phyloP scores from a whole-genome alignment of 2,797 vertebrate species.

The Podarcis siculus region DNA sequence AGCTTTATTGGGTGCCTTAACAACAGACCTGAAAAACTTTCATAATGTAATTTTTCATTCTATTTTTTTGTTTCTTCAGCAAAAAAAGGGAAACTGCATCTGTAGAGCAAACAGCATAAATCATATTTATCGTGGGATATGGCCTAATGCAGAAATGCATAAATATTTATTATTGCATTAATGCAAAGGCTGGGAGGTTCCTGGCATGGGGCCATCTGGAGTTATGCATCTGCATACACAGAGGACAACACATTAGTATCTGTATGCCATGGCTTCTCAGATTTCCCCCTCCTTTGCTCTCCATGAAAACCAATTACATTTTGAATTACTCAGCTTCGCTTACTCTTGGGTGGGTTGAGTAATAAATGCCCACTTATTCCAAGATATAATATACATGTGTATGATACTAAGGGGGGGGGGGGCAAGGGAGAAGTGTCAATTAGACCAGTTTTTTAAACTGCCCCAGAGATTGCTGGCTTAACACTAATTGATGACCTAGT shows the following conservation, averaged over 20 bases:
- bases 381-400: conserved; percentile 44
- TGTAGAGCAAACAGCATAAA: conserved; percentile 44
- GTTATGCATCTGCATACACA: conserved; percentile 45
- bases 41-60: conserved; percentile 4
- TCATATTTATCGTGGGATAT: conserved; percentile 49
- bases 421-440: conserved; percentile 42
- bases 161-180: conserved; percentile 71
- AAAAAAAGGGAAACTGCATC: background rate
- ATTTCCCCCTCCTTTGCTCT: conserved; percentile 40
- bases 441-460: conserved; percentile 53
- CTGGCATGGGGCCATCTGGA: conserved; percentile 47
- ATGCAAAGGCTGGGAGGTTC: conserved; percentile 23
- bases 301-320: conserved; percentile 57
- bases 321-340: conserved; percentile 48
- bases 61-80: background rate
- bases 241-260: conserved; percentile 49
- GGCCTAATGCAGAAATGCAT: conserved; percentile 53
- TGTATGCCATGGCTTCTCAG: conserved; percentile 39
- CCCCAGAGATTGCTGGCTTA: conserved; percentile 55
- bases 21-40: conserved; percentile 33
- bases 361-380: conserved; percentile 57
- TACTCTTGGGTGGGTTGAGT: conserved; percentile 52
- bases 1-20: background rate
- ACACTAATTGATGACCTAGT: conserved; percentile 54
- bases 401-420: conserved; percentile 18